Conservation (phyloP, 2,797 vertebrate genomes). For the Characodon lateralis region DNA sequence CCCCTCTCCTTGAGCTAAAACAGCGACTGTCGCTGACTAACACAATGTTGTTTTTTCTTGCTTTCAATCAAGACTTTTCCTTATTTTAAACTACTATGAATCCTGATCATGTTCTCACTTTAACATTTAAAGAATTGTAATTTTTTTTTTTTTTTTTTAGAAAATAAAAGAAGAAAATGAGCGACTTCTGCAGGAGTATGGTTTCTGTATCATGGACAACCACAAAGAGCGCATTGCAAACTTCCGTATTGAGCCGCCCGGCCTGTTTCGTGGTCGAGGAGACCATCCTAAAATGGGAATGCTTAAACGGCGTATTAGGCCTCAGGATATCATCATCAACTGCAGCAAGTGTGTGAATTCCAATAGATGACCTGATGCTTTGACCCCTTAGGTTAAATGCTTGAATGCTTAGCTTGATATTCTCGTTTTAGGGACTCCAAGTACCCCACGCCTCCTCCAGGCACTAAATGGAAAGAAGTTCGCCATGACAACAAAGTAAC, state of each 20-base stretch:
- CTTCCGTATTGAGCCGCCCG: slow-evolving; percentile 97
- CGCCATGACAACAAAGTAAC: slow-evolving; percentile 98
- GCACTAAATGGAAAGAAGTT: slow-evolving; percentile 96
- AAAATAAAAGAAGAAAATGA: slow-evolving; percentile 98
- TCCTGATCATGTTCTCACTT: background rate
- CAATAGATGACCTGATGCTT: background rate
- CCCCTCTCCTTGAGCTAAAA: too few relatives aligned
- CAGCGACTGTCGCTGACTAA: too few relatives aligned
- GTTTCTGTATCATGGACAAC: slow-evolving; percentile 97
- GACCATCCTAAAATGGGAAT: slow-evolving; percentile 99
- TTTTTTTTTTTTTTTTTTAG: slow-evolving; percentile 60
- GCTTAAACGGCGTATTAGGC: slow-evolving; percentile 93
- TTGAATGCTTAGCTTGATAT: background rate
- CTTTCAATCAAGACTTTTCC: background rate
- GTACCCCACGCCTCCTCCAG: slow-evolving; percentile 88
- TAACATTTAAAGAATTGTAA: too few relatives aligned
- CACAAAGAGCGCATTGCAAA: slow-evolving; percentile 97
- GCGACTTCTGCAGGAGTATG: slow-evolving; percentile 89
- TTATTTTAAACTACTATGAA: background rate
- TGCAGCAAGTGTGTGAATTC: slow-evolving; percentile 92
- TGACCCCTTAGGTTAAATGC: background rate
- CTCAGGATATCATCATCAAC: slow-evolving; percentile 95
- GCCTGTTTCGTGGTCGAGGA: slow-evolving; percentile 94
- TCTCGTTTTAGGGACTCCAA: slow-evolving; percentile 87
- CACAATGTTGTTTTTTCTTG: too few relatives aligned